A percentile compares a stretch with the other conserved stretches of the same genome.
These are phyloP conservation scores for Gryllus longicercus DNA, from an alignment of 2,888 invertebrate species.

Conservation along the genomic window DNA sequence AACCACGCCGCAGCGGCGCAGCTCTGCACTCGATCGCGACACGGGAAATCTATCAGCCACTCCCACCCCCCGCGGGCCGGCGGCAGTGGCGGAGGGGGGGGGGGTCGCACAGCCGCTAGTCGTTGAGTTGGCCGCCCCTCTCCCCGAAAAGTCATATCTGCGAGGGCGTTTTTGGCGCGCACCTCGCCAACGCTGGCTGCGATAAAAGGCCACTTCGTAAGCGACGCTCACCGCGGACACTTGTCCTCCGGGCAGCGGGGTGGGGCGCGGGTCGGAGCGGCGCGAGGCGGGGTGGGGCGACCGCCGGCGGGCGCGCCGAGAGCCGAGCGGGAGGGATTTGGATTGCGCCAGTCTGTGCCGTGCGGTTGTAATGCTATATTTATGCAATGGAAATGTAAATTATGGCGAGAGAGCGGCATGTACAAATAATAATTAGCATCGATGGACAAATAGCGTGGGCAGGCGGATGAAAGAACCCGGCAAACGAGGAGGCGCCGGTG, in stretches of 20 bases:
- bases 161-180: not conserved
- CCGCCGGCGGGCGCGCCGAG: not conserved
- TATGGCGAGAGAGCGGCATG: not conserved
- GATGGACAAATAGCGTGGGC: constrained; percentile 4
- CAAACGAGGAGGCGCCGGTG: not conserved
- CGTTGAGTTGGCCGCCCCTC: not conserved
- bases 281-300: not conserved
- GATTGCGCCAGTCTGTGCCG: not conserved
- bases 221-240: not conserved
- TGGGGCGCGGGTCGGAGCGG: not conserved
- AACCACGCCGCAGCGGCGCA: constrained; percentile 1
- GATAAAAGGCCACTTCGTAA: not conserved
- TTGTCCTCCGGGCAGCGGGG: not conserved
- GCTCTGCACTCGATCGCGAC: not conserved
- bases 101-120: not conserved
- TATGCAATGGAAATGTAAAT: constrained; percentile 17
- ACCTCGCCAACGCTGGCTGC: not conserved
- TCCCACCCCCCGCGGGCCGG: not conserved
- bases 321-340: not conserved
- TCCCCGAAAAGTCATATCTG: not conserved
- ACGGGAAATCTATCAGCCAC: constrained; percentile 3
- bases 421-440: constrained; percentile 17
- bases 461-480: not conserved
- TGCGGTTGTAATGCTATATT: not conserved
- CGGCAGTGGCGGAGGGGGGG: not conserved